Evolutionary conservation across 2,797 vertebrate species (phyloP).

Genomic region (Orestias chungarensis): DNA sequence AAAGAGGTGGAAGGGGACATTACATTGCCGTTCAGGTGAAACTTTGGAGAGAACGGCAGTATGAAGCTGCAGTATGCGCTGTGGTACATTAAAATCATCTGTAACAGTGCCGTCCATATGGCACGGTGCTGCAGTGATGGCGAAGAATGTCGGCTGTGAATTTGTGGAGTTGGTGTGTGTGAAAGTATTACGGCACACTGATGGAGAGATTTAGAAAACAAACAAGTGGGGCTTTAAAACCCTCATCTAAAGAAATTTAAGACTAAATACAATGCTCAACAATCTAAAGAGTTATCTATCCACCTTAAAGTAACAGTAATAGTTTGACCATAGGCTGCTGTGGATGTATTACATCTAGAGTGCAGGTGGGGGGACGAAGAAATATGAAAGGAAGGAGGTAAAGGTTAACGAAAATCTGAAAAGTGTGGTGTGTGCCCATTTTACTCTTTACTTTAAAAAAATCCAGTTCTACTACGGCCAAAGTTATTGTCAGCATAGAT

Average conservation of each 20-base stretch:
- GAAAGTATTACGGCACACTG: neutral
- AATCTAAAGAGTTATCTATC: conserved; percentile 12
- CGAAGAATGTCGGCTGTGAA: neutral
- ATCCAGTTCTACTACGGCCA: too few species aligned
- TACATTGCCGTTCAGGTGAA: conserved; percentile 29
- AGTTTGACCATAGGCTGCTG: neutral
- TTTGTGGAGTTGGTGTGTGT: neutral
- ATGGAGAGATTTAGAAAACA: conserved; percentile 33
- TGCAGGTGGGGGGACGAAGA: conserved; percentile 15
- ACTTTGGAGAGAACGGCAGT: conserved; percentile 34
- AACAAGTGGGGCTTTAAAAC: conserved; percentile 19
- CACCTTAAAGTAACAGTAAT: conserved; percentile 42
- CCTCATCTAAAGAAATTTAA: conserved; percentile 29
- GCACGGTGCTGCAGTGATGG: conserved; percentile 11
- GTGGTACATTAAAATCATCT: conserved; percentile 17
- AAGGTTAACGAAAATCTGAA: neutral
- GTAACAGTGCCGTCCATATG: neutral
- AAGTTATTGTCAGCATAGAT: neutral
- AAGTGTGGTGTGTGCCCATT: neutral
- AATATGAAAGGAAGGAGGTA: neutral
- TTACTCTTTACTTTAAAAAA: neutral
- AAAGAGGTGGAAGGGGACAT: conserved; percentile 6
- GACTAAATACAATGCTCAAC: conserved; percentile 42
- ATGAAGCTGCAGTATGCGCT: conserved; percentile 42
- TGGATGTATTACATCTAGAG: neutral